These are phyloP conservation scores for Apoda limacodes DNA, from an alignment of 2,888 invertebrate species.

Conservation along the genomic window DNA sequence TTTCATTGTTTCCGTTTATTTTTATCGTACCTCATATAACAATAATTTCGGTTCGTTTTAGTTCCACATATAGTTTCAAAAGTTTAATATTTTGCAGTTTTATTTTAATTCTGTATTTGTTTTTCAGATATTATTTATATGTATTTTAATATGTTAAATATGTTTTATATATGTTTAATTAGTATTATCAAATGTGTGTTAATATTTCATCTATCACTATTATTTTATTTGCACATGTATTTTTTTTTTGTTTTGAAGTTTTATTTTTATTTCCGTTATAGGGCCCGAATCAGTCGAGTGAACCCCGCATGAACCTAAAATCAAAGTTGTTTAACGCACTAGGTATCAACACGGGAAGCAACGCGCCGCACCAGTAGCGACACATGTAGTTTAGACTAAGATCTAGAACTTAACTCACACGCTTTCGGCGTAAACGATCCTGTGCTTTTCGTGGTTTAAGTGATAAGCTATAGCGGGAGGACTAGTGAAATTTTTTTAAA, in stretches of 20 bases:
- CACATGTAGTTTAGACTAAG: conserved; percentile 22
- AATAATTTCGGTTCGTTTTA: conserved; percentile 17
- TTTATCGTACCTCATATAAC: conserved; percentile 10
- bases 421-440: conserved; percentile 24
- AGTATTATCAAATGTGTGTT: background rate
- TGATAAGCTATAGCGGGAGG: background rate
- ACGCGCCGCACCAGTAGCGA: conserved; percentile 57
- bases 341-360: conserved; percentile 78
- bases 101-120: no score
- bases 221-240: conserved; percentile 38
- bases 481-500: background rate
- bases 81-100: no score
- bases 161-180: background rate
- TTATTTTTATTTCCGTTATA: conserved; percentile 66
- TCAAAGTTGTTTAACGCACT: conserved; percentile 88
- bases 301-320: conserved; percentile 82
- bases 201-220: background rate
- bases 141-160: background rate
- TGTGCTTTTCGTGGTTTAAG: conserved; percentile 1
- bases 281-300: conserved; percentile 76
- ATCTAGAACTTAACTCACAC: conserved; percentile 25
- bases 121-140: background rate
- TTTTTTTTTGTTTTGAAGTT: conserved; percentile 23
- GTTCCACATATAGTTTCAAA: no score
- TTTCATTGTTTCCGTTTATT: conserved; percentile 10